These are phyloP conservation scores for Theonella swinhoei DNA, from an alignment of 37 sponge, comb jelly and placozoan genomes.

Conservation along the genomic window DNA sequence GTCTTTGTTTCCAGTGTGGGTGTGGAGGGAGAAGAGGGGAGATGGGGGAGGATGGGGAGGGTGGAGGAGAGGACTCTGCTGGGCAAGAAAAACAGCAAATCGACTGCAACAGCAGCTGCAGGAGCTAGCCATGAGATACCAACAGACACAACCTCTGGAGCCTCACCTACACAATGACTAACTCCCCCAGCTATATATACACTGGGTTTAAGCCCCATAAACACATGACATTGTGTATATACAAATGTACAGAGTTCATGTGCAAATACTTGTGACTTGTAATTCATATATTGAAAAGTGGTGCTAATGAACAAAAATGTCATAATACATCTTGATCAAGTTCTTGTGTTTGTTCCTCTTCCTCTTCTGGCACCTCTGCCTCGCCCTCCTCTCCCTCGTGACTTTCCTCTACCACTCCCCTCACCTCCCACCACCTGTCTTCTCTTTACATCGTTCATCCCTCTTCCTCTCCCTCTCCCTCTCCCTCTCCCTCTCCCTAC, in stretches of 20 bases:
- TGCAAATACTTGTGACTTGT: too few relatives aligned
- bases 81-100: not conserved
- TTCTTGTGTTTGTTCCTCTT: not conserved
- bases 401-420: too few relatives aligned
- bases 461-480: not conserved
- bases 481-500: slow-evolving; percentile 3
- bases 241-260: too few relatives aligned
- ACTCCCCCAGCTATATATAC: not conserved
- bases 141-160: not conserved
- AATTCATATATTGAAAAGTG: too few relatives aligned
- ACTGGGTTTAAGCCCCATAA: not conserved
- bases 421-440: slow-evolving; percentile 6
- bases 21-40: not conserved
- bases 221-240: not conserved
- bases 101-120: not conserved
- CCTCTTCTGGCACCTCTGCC: too few relatives aligned
- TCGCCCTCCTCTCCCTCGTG: too few relatives aligned
- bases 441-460: not conserved
- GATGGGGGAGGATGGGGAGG: not conserved
- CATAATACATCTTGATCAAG: too few relatives aligned
- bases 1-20: slow-evolving; percentile 1
- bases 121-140: not conserved
- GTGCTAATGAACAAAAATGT: too few relatives aligned
- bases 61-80: not conserved
- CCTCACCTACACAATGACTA: not conserved